Percentiles rank a stretch among this genome's conserved stretches.
These are phyloP conservation scores for Haliclona indistincta DNA, from an alignment of 37 sponge, comb jelly and placozoan genomes.

Conservation along the genomic window DNA sequence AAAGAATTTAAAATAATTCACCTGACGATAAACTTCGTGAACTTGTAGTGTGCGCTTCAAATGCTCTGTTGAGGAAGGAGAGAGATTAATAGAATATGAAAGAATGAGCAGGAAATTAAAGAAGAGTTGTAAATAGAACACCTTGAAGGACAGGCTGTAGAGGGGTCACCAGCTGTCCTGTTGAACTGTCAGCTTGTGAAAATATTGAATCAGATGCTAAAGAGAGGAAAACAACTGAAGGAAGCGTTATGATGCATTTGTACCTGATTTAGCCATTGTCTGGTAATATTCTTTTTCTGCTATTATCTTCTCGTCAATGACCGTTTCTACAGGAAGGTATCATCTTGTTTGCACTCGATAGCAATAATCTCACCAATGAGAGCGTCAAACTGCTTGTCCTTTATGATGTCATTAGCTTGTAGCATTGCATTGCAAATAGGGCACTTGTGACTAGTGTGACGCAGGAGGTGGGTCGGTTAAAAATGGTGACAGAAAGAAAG, in stretches of 20 bases:
- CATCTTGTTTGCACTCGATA: too few species aligned
- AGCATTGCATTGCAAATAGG: constrained; percentile 42
- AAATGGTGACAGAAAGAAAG: neutral
- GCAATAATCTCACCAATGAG: constrained; percentile 61
- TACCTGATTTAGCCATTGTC: constrained; percentile 27
- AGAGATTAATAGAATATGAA: neutral
- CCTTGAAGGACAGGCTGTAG: constrained; percentile 57
- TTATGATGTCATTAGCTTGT: constrained; percentile 20
- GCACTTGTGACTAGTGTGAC: constrained; percentile 50
- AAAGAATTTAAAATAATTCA: neutral
- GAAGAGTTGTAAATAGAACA: constrained; percentile 1
- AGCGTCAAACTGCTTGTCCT: constrained; percentile 60
- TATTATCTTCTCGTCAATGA: constrained; percentile 11
- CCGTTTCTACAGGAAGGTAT: neutral
- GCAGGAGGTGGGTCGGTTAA: neutral
- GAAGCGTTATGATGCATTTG: neutral
- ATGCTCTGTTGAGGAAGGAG: constrained; percentile 32
- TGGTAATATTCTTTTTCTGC: constrained; percentile 47
- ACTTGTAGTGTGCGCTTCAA: constrained; percentile 44
- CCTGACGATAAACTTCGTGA: constrained; percentile 64
- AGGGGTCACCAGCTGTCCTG: constrained; percentile 29
- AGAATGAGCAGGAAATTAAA: neutral
- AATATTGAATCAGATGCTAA: constrained; percentile 2
- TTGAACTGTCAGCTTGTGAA: neutral
- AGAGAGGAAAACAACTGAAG: neutral